Percentiles rank a stretch among this genome's conserved stretches.
Evolutionary conservation across 2,888 invertebrate genomes (phyloP).

Genomic region (Dolichopus griseipennis): DNA sequence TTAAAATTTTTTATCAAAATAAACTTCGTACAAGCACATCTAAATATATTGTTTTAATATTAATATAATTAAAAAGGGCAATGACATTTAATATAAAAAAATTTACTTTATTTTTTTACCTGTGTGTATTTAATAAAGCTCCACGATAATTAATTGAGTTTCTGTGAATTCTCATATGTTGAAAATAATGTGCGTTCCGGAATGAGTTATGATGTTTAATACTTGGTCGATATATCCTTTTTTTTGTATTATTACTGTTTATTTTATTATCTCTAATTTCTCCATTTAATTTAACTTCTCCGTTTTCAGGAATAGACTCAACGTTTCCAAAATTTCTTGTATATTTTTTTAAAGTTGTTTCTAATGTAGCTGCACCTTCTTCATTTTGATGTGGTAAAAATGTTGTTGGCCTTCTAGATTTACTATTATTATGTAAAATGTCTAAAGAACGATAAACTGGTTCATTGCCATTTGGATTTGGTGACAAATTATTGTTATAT

Average conservation of each 20-base stretch:
- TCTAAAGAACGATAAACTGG: background rate
- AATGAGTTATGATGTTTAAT: conserved; percentile 38
- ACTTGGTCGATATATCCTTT: conserved; percentile 35
- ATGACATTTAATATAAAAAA: too few relatives aligned
- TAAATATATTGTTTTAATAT: too few relatives aligned
- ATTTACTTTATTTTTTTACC: too few relatives aligned
- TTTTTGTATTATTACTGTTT: conserved; percentile 34
- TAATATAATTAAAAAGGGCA: too few relatives aligned
- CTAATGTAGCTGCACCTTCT: conserved; percentile 31
- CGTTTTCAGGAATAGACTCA: conserved; percentile 34
- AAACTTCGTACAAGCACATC: too few relatives aligned
- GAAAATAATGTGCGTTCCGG: conserved; percentile 53
- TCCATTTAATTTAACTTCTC: conserved; percentile 20
- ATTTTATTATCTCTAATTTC: conserved; percentile 30
- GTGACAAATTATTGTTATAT: conserved; percentile 29
- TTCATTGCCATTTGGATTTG: conserved; percentile 15
- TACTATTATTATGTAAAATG: background rate
- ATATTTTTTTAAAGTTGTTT: conserved; percentile 26
- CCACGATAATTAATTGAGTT: conserved; percentile 80
- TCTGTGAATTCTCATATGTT: conserved; percentile 59
- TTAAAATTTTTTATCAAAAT: too few relatives aligned
- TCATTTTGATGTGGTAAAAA: conserved; percentile 29
- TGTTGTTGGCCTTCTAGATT: conserved; percentile 20
- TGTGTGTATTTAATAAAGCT: conserved; percentile 70
- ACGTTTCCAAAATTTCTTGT: conserved; percentile 28